Evolutionary conservation across 2,888 invertebrate genomes (phyloP).

Genomic region (Drosophila peninsularis): DNA sequence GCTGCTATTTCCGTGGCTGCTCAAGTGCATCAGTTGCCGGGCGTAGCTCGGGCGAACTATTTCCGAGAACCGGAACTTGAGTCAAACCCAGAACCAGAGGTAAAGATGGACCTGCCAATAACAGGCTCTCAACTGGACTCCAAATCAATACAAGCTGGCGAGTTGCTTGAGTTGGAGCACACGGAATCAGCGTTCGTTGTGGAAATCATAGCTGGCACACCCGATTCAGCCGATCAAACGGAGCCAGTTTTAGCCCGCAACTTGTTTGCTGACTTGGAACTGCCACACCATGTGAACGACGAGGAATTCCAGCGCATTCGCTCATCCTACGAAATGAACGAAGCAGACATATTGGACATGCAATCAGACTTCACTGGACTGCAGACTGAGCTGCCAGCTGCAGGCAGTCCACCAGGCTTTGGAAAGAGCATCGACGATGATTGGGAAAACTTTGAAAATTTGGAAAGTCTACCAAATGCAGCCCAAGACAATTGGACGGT

Average conservation of each 20-base stretch:
- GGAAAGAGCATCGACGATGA: constrained; percentile 81
- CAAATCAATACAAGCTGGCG: neutral
- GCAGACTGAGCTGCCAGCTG: constrained; percentile 17
- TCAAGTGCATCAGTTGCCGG: constrained; percentile 51
- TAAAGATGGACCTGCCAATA: neutral
- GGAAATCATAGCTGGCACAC: constrained; percentile 67
- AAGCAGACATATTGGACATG: constrained; percentile 72
- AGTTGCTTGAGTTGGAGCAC: constrained; percentile 31
- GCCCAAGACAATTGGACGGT: constrained; percentile 53
- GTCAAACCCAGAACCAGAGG: neutral
- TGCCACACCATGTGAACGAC: constrained; percentile 42
- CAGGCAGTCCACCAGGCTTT: constrained; percentile 65
- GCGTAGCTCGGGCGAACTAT: neutral
- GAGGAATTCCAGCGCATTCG: constrained; percentile 70
- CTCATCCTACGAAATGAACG: constrained; percentile 73
- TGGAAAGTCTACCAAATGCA: constrained; percentile 44
- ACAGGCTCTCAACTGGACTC: no score
- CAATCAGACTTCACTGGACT: constrained; percentile 36
- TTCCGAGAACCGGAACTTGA: neutral
- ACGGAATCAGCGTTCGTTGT: constrained; percentile 55
- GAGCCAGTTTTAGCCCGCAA: constrained; percentile 16
- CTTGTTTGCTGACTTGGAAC: constrained; percentile 60
- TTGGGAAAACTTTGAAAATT: constrained; percentile 73
- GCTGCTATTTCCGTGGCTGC: constrained; percentile 61
- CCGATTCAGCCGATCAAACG: constrained; percentile 33